phyloP scores from a whole-genome alignment of 2,888 invertebrate species.

The Hemaris fuciformis region DNA sequence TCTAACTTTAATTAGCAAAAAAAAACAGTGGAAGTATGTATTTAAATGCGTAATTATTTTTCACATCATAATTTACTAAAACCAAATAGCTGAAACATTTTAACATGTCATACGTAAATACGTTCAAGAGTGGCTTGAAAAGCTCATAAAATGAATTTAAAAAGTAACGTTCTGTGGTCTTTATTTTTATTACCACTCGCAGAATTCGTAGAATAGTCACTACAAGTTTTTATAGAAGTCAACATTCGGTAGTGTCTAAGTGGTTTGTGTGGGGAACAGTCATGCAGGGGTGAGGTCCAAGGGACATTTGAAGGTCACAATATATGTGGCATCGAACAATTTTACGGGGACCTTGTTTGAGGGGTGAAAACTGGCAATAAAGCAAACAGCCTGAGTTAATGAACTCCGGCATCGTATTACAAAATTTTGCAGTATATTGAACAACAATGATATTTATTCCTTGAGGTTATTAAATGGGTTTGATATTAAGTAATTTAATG shows the following conservation, averaged over 20 bases:
- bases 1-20: too few relatives aligned
- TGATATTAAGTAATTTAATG: too few relatives aligned
- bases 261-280: background rate
- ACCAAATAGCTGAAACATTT: too few relatives aligned
- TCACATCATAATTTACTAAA: too few relatives aligned
- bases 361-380: background rate
- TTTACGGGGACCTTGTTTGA: background rate
- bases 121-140: too few relatives aligned
- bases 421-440: background rate
- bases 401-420: background rate
- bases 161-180: background rate
- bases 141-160: too few relatives aligned
- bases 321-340: background rate
- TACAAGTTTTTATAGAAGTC: background rate
- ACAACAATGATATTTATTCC: too few relatives aligned
- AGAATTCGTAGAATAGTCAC: background rate
- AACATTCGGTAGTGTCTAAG: background rate
- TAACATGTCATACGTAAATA: too few relatives aligned
- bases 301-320: constrained; percentile 7
- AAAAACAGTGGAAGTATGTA: too few relatives aligned
- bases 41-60: too few relatives aligned
- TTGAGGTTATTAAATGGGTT: too few relatives aligned
- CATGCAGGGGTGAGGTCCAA: background rate
- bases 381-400: background rate
- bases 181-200: background rate